Evolutionary conservation across 2,797 vertebrate species (phyloP), one percentile per base, ranked within the genome.

Genomic region (Trachops cirrhosus): DNA sequence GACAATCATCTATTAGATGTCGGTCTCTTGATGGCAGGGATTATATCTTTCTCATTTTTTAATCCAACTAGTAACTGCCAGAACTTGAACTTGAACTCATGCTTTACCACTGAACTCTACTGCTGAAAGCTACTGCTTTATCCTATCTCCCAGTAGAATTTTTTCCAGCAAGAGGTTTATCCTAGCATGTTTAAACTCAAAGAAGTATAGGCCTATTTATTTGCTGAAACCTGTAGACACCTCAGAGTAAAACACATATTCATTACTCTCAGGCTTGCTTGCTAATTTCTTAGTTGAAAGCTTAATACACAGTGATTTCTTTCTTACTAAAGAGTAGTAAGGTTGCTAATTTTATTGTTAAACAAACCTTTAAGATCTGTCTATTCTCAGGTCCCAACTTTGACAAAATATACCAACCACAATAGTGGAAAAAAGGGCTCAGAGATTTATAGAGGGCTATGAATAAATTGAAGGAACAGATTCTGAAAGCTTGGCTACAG

Each of bases 271-370:
- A 52, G 64, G 71, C 64, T 86, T 93, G 59, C 71, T 96, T 88
- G 64, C 14, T 96, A 78, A 84, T 89, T 95, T 97, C 52, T 86
- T 91, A 92, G 71, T 26, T 54, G 79, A 93, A 95, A 96, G 71
- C 68, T 86, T 80, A 96, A 80, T 67, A 62, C 9, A 32, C 3
- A 24, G 44, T 26, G 50, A 78, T 78, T 89, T 95, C 41, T 86
- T 96, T 90, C 52, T 91, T 24, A 57, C 6, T 1, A 9, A 91
- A 95, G 41, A 91, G 54, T 22, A 91, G 52, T 44, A 91, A 85
- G 67, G 21, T 62, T 94, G 41, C 85, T 89, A 91, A 48, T 75
- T 70, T 86, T 93, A 82, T 34, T 14, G 44, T 82, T 97, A 83
- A 94, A 89, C 67, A 96, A 77, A 96, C 71, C 16, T 29, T 91